A percentile compares a stretch with the other conserved stretches of the same genome.
Evolutionary conservation across 2,888 invertebrate species (phyloP).

Genomic region (Clanis bilineata): DNA sequence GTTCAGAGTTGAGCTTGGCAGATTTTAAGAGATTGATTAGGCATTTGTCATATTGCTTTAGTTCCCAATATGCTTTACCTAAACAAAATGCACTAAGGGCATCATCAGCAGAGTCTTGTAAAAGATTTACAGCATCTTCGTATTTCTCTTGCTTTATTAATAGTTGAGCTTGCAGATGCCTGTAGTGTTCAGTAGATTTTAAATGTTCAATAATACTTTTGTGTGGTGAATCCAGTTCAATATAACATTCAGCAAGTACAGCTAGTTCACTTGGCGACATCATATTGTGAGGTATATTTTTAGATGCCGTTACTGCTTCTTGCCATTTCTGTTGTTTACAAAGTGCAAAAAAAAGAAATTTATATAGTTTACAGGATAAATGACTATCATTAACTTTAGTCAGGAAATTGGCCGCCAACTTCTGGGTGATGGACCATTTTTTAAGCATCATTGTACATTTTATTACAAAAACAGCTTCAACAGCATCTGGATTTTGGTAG

Average conservation of each 20-base stretch:
- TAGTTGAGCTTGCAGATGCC: conserved; percentile 74
- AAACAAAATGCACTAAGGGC: conserved; percentile 81
- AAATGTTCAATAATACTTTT: conserved; percentile 53
- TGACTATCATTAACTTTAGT: conserved; percentile 55
- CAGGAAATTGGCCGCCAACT: conserved; percentile 65
- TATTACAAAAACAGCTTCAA: conserved; percentile 64
- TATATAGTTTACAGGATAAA: conserved; percentile 51
- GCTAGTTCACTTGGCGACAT: conserved; percentile 53
- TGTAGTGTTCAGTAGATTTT: conserved; percentile 47
- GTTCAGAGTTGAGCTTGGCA: conserved; percentile 87
- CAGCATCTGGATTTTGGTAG: conserved; percentile 60
- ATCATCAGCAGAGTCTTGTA: conserved; percentile 68
- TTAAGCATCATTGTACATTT: conserved; percentile 65
- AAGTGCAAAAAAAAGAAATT: conserved; percentile 57
- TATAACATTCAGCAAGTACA: conserved; percentile 60
- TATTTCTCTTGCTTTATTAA: conserved; percentile 75
- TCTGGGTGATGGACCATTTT: conserved; percentile 69
- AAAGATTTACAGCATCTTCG: conserved; percentile 77
- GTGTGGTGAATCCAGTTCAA: conserved; percentile 55
- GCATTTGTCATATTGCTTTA: conserved; percentile 82
- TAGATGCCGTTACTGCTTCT: conserved; percentile 66
- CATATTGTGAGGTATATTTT: conserved; percentile 47
- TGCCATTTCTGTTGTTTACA: conserved; percentile 75
- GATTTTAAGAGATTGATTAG: conserved; percentile 85
- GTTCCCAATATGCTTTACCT: conserved; percentile 83